Evolutionary conservation across 2,888 invertebrate species (phyloP), one percentile per base, ranked within the genome.

Genomic region (Dinocampus coccinellae): DNA sequence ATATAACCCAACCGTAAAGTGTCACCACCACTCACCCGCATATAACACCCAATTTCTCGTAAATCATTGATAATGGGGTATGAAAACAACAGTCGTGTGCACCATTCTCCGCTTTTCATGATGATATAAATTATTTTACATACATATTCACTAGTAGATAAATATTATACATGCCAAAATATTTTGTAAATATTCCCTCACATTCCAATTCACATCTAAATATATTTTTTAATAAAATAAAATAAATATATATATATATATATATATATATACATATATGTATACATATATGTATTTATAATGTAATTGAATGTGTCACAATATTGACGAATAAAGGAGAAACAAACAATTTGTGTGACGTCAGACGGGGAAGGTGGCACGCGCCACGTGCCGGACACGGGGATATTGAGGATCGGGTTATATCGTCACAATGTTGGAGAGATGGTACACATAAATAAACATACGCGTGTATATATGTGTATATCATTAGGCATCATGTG

Each of bases 331-430:
- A 78, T 77, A n/a, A n/a, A n/a, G n/a, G n/a, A n/a, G n/a, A n/a
- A n/a, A n/a, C n/a, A n/a, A n/a, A n/a, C 77, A 75, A 79, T 76
- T 76, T 75, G 71, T 70, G 76, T 84, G 84, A 85, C 84, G 85
- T 85, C 85, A 85, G 78, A 85, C 78, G 74, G 76, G 75, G 68
- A 80, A 81, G 82, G 79, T 81, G 82, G 83, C 80, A 83, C 79
- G 81, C 80, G 84, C 81, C 85, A 84, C 84, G 85, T 85, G 84
- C 84, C 85, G 65, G 72, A 55, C 20, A 2, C 6, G 9, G 22
- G 20, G n/a, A 20, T 13, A 33, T 10, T 6, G 62, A 24, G 39
- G 61, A 57, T 29, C 33, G 68, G 39, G 67, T 39, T 62, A 16
- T 47, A 42, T 55, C 34, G 57, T 26, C n/a, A 16, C 65, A 39